A percentile compares a stretch with the other conserved stretches of the same genome.
Conservation (phyloP, 2,888 invertebrate genomes). For the Syritta pipiens region DNA sequence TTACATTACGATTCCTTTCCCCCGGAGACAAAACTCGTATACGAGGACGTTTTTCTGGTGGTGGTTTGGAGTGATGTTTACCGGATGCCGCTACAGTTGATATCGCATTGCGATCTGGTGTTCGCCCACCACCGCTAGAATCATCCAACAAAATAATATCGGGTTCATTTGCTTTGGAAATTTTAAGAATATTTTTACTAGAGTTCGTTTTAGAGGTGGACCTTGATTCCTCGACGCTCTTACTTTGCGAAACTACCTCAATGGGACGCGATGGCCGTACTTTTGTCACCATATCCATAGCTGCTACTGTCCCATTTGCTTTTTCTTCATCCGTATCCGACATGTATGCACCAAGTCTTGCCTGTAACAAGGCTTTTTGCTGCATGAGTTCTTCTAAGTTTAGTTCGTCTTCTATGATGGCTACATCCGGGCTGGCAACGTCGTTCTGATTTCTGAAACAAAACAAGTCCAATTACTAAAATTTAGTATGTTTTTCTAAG, state of each 20-base stretch:
- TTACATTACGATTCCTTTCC: conserved; percentile 56
- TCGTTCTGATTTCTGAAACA: conserved; percentile 81
- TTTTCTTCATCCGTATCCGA: conserved; percentile 84
- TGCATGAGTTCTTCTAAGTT: conserved; percentile 94
- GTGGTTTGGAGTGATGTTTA: conserved; percentile 54
- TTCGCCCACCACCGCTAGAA: conserved; percentile 83
- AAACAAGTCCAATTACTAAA: background rate
- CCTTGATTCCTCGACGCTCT: conserved; percentile 57
- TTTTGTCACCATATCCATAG: conserved; percentile 45
- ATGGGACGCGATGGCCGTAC: conserved; percentile 25
- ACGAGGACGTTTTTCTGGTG: conserved; percentile 52
- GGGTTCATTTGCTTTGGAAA: conserved; percentile 78
- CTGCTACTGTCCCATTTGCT: conserved; percentile 75
- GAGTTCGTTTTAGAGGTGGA: conserved; percentile 72
- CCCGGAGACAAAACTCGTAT: background rate
- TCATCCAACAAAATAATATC: conserved; percentile 85
- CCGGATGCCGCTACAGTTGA: conserved; percentile 48
- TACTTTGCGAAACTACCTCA: conserved; percentile 43
- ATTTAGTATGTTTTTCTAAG: background rate
- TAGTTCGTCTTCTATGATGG: conserved; percentile 90
- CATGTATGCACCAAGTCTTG: conserved; percentile 87
- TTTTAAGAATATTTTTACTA: conserved; percentile 79
- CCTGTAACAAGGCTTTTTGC: conserved; percentile 91
- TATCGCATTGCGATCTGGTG: conserved; percentile 74
- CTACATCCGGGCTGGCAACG: conserved; percentile 86